Percentiles rank a stretch among this genome's conserved stretches.
Evolutionary conservation across 2,113 vertebrate genomes (phyloP).

Genomic region (Heterotis niloticus): DNA sequence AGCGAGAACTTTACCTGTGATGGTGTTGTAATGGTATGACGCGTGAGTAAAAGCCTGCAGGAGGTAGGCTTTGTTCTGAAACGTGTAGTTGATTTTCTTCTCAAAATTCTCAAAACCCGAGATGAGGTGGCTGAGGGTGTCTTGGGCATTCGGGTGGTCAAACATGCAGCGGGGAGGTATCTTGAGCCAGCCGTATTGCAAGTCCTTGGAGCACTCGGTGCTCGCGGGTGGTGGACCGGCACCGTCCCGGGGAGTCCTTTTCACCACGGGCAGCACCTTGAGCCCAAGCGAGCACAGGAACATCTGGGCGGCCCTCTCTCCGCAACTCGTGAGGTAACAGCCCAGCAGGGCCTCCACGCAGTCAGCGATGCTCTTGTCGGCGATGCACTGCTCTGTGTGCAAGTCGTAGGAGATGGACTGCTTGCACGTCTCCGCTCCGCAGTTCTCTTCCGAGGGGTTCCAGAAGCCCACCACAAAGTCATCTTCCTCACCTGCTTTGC

Average conservation of each 20-base stretch:
- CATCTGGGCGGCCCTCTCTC: conserved; percentile 93
- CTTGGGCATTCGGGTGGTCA: conserved; percentile 86
- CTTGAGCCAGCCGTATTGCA: conserved; percentile 88
- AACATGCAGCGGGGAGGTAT: conserved; percentile 95
- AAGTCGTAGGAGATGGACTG: conserved; percentile 96
- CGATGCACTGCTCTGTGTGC: conserved; percentile 97
- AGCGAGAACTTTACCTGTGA: conserved; percentile 70
- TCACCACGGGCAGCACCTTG: conserved; percentile 86
- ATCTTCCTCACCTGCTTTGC: conserved; percentile 94
- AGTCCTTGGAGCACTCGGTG: conserved; percentile 58
- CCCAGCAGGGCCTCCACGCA: conserved; percentile 95
- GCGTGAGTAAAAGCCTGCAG: conserved; percentile 98
- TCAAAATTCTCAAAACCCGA: conserved; percentile 97
- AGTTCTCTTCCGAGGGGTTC: conserved; percentile 96
- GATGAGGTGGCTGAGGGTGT: conserved; percentile 88
- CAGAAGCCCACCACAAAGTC: conserved; percentile 98
- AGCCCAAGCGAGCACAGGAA: conserved; percentile 95
- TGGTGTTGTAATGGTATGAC: conserved; percentile 98
- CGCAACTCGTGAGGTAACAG: conserved; percentile 97
- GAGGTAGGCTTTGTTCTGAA: conserved; percentile 97
- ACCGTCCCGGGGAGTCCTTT: conserved; percentile 43
- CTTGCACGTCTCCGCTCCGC: conserved; percentile 85
- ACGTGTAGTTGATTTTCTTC: conserved; percentile 90
- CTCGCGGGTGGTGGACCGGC: conserved; percentile 19
- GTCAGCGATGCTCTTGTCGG: conserved; percentile 97